Evolutionary conservation across 37 sponge, comb jelly and placozoan species (phyloP).

Genomic region (Geodia barretti): DNA sequence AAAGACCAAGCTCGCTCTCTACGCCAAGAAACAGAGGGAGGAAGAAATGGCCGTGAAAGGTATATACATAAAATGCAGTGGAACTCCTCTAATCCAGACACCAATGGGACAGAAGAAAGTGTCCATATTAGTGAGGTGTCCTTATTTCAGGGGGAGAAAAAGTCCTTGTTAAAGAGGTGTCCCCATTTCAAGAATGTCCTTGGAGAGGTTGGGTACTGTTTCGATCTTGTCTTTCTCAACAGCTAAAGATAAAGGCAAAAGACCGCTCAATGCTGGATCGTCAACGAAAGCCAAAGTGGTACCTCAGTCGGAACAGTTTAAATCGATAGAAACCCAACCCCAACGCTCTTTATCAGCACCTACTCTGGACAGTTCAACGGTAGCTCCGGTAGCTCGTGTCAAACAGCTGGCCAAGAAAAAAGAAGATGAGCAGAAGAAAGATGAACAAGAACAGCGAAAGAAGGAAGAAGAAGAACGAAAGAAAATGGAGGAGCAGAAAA

Average conservation of each 20-base stretch:
- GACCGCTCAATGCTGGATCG: not conserved
- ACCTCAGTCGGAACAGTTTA: not conserved
- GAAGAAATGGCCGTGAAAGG: not conserved
- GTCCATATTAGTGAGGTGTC: no score
- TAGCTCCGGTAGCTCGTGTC: no score
- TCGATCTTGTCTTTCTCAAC: not conserved
- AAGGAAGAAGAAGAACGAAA: not conserved
- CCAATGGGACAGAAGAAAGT: no score
- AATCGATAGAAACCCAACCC: no score
- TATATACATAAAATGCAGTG: not conserved
- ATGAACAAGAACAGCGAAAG: not conserved
- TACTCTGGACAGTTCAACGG: no score
- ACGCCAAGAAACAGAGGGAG: slow-evolving; percentile 25
- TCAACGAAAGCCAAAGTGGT: not conserved
- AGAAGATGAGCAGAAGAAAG: not conserved
- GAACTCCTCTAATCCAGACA: no score
- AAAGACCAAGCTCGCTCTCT: slow-evolving; percentile 29
- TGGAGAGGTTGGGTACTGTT: no score
- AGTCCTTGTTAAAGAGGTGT: no score
- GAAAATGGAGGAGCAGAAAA: not conserved
- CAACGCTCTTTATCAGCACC: no score
- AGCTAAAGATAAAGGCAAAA: not conserved
- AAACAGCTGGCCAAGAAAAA: no score
- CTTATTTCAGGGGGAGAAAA: no score
- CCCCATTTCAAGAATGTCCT: no score